Evolutionary conservation across 2,797 vertebrate genomes (phyloP).

Genomic region (Anguilla marmorata): DNA sequence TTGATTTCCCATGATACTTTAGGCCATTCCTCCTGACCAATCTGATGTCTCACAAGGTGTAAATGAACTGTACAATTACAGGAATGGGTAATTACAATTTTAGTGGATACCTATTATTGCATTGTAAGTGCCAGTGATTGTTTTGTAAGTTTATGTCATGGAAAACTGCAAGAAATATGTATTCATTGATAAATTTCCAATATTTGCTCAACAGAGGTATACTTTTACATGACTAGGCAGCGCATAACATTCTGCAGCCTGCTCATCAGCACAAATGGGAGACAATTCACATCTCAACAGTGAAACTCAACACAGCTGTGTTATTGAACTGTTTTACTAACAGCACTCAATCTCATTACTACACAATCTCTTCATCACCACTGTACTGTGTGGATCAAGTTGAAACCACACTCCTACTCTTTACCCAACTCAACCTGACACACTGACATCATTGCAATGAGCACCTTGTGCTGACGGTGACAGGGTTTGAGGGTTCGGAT

Average conservation of each 20-base stretch:
- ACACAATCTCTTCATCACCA: background rate
- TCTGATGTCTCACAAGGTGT: background rate
- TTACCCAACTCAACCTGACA: conserved; percentile 17
- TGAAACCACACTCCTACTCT: background rate
- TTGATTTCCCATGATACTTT: background rate
- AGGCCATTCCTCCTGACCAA: background rate
- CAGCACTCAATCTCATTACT: background rate
- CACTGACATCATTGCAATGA: conserved; percentile 8
- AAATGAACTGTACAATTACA: background rate
- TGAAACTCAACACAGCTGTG: background rate
- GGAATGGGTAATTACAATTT: background rate
- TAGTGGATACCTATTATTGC: background rate
- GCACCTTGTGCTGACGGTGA: background rate
- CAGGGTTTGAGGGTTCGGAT: conserved; percentile 17
- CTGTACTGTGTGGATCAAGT: background rate
- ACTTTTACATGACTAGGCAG: background rate
- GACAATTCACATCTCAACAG: background rate
- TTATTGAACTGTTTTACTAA: background rate
- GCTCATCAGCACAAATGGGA: background rate
- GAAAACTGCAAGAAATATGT: background rate
- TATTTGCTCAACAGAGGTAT: background rate
- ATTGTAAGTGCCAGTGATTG: background rate
- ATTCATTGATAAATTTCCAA: background rate
- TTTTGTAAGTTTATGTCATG: background rate
- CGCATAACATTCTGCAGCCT: background rate